Conservation (phyloP, 2,797 vertebrate genomes). For the Selene dorsalis region DNA sequence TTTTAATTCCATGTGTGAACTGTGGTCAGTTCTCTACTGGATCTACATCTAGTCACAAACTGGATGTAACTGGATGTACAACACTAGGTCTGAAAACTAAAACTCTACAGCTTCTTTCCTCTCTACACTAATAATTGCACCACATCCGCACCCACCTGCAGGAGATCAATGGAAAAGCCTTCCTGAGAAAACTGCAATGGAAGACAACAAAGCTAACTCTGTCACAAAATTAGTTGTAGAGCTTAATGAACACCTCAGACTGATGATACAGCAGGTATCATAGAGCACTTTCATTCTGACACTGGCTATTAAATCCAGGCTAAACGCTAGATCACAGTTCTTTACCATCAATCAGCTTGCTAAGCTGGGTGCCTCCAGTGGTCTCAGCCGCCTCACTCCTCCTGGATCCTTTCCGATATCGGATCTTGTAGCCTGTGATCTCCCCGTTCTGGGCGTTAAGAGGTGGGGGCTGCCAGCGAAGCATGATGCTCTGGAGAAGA, state of each 20-base stretch:
- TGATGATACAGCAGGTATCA: background rate
- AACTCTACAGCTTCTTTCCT: background rate
- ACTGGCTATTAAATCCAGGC: too few relatives aligned
- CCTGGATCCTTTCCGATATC: slow-evolving; percentile 92
- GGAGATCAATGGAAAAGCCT: background rate
- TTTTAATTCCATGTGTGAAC: background rate
- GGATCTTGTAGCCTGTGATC: slow-evolving; percentile 94
- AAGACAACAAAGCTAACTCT: background rate
- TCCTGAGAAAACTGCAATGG: slow-evolving; percentile 6
- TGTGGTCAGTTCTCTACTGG: background rate
- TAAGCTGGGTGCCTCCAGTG: slow-evolving; percentile 89
- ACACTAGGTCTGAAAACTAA: background rate
- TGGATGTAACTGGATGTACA: background rate
- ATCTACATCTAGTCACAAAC: background rate
- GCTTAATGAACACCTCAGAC: background rate
- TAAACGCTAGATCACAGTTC: background rate
- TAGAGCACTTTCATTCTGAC: background rate
- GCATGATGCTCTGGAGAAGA: slow-evolving; percentile 89
- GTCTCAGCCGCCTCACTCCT: slow-evolving; percentile 93
- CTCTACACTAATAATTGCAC: background rate
- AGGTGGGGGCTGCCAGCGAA: slow-evolving; percentile 95
- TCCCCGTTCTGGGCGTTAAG: slow-evolving; percentile 90
- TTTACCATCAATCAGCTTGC: slow-evolving; percentile 92
- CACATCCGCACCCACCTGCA: background rate
- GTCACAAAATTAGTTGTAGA: too few relatives aligned